Evolutionary conservation across 2,797 vertebrate genomes (phyloP).

Genomic region (Somateria mollissima): DNA sequence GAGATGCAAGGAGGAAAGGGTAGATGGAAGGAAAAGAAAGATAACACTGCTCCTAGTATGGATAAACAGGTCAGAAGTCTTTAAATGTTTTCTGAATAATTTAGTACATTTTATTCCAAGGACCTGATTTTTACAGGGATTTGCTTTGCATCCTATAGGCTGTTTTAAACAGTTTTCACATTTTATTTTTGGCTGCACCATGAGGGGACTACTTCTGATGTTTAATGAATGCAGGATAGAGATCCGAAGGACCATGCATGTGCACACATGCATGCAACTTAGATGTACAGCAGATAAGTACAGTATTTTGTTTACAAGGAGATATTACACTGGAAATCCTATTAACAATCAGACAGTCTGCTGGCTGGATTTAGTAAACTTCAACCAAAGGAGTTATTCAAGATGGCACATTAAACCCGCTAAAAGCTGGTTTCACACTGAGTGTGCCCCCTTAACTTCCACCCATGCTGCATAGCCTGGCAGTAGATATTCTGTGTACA

Average conservation of each 20-base stretch:
- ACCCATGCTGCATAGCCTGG: fast-evolving
- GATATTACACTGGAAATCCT: constrained; percentile 70
- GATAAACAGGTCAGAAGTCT: background rate
- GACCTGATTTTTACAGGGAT: background rate
- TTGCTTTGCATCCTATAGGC: constrained; percentile 7
- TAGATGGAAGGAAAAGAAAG: background rate
- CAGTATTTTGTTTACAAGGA: constrained; percentile 66
- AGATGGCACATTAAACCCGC: constrained; percentile 32
- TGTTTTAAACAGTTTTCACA: constrained; percentile 16
- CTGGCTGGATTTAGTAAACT: constrained; percentile 64
- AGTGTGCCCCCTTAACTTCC: background rate
- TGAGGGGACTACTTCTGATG: constrained; percentile 14
- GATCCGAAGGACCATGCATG: background rate
- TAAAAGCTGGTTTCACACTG: background rate
- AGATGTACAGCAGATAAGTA: constrained; percentile 48
- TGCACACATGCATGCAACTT: background rate
- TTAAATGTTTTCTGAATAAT: background rate
- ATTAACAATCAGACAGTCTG: constrained; percentile 66
- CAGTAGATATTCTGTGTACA: background rate
- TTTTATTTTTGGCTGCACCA: constrained; percentile 17
- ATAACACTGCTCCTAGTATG: background rate
- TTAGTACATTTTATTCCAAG: background rate
- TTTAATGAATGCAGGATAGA: constrained; percentile 42
- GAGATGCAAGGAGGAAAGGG: background rate
- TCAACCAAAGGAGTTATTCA: constrained; percentile 26